Conservation (phyloP, 53 echinoderm and acorn worm genomes). For the Crossaster papposus region DNA sequence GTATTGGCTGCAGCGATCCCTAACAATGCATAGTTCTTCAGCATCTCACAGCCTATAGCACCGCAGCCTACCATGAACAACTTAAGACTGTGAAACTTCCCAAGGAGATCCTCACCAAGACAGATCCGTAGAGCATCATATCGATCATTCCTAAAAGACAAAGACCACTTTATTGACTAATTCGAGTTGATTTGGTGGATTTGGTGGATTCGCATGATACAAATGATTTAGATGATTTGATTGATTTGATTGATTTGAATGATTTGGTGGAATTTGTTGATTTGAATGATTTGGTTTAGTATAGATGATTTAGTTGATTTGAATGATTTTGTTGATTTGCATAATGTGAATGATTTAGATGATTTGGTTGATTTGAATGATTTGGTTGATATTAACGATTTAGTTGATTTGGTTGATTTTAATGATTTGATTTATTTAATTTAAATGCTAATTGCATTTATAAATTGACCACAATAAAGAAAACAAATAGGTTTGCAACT, state of each 20-base stretch:
- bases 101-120: conserved; percentile 71
- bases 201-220: too few relatives aligned
- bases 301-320: too few relatives aligned
- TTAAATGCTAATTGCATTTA: too few relatives aligned
- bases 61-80: conserved; percentile 98
- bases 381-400: too few relatives aligned
- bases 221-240: neutral
- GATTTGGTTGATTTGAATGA: too few relatives aligned
- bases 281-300: too few relatives aligned
- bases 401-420: too few relatives aligned
- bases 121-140: conserved; percentile 88
- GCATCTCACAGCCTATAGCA: conserved; percentile 98
- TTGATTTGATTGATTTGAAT: neutral
- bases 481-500: neutral
- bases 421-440: too few relatives aligned
- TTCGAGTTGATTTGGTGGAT: too few relatives aligned
- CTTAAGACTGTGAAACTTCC: conserved; percentile 69
- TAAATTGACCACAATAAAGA: neutral
- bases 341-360: too few relatives aligned
- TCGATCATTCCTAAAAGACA: conserved; percentile 71
- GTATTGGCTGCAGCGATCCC: conserved; percentile 66
- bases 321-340: too few relatives aligned
- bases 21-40: conserved; percentile 95
- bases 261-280: neutral
- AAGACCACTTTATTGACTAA: neutral